phyloP scores from a whole-genome alignment of 2,888 invertebrate genomes.

The Drosophila barbarae region DNA sequence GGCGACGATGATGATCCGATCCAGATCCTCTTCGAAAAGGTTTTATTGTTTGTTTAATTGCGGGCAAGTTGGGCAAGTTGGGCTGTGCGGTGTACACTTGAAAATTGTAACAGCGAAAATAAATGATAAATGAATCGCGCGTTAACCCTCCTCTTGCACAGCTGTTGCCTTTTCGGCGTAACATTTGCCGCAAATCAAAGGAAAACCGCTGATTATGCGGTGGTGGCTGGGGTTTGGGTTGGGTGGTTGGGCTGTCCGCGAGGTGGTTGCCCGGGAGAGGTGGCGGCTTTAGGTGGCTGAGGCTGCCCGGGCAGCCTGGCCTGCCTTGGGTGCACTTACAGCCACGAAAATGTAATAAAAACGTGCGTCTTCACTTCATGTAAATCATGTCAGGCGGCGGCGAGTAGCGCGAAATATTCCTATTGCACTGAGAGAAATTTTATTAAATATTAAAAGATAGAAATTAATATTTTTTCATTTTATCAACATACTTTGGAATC shows the following conservation, averaged over 20 bases:
- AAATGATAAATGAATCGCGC: conserved; percentile 71
- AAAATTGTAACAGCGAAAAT: conserved; percentile 69
- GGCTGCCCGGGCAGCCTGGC: conserved; percentile 1
- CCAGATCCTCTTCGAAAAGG: conserved; percentile 27
- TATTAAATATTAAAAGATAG: not conserved
- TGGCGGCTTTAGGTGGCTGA: conserved; percentile 25
- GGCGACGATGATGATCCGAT: conserved; percentile 18
- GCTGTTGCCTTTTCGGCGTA: conserved; percentile 71
- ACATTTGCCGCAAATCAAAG: conserved; percentile 53
- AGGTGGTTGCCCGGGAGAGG: conserved; percentile 5
- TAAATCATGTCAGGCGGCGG: conserved; percentile 76
- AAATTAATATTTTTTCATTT: no score
- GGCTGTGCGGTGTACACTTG: conserved; percentile 57
- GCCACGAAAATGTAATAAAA: conserved; percentile 74
- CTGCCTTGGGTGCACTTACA: conserved; percentile 61
- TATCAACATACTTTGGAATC: not conserved
- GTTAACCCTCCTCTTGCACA: conserved; percentile 67
- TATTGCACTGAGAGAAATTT: not conserved
- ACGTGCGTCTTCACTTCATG: conserved; percentile 76
- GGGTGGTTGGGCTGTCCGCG: conserved; percentile 14
- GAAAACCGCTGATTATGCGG: conserved; percentile 46
- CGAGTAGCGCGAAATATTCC: conserved; percentile 69
- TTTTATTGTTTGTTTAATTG: conserved; percentile 71
- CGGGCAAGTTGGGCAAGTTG: conserved; percentile 63
- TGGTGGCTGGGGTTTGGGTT: conserved; percentile 15